Evolutionary conservation across 2,113 vertebrate genomes (phyloP).

Genomic region (Thymallus thymallus): DNA sequence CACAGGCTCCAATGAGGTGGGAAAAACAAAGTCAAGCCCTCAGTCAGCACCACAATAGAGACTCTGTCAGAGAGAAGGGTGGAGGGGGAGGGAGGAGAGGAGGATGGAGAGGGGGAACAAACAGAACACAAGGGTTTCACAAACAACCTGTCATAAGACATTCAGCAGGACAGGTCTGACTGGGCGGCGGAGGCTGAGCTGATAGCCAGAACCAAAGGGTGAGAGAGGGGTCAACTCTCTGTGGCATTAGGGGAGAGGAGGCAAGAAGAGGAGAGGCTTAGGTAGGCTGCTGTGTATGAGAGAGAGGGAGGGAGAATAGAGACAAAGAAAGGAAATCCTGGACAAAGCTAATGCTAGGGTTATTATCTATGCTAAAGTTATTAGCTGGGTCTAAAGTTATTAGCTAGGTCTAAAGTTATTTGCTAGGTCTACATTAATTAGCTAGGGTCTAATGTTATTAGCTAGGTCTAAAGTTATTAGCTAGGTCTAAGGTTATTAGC

Average conservation of each 20-base stretch:
- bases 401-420: too few relatives aligned
- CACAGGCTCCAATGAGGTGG: constrained; percentile 51
- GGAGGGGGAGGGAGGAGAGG: constrained; percentile 50
- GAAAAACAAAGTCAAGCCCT: constrained; percentile 57
- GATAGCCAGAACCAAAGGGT: constrained; percentile 49
- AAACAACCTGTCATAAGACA: constrained; percentile 70
- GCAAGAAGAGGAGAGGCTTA: constrained; percentile 22
- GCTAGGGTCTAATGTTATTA: too few relatives aligned
- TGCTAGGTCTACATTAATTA: too few relatives aligned
- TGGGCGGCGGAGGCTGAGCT: constrained; percentile 40
- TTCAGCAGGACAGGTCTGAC: constrained; percentile 68
- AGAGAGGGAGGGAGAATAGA: constrained; percentile 8
- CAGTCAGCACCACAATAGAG: constrained; percentile 56
- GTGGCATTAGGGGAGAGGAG: background rate
- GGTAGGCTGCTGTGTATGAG: constrained; percentile 3
- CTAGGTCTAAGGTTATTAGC: too few relatives aligned
- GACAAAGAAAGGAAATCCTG: background rate
- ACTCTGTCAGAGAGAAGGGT: constrained; percentile 56
- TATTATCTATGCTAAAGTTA: background rate
- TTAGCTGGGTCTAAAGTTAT: background rate
- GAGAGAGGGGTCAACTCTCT: constrained; percentile 49
- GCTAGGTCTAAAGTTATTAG: too few relatives aligned
- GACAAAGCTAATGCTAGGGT: too few relatives aligned
- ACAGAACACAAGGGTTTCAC: constrained; percentile 66
- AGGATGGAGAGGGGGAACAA: constrained; percentile 60